Evolutionary conservation across 1,140 invertebrate genomes (phyloP), one percentile per base, ranked within the genome.

Genomic region (Halotydeus destructor): DNA sequence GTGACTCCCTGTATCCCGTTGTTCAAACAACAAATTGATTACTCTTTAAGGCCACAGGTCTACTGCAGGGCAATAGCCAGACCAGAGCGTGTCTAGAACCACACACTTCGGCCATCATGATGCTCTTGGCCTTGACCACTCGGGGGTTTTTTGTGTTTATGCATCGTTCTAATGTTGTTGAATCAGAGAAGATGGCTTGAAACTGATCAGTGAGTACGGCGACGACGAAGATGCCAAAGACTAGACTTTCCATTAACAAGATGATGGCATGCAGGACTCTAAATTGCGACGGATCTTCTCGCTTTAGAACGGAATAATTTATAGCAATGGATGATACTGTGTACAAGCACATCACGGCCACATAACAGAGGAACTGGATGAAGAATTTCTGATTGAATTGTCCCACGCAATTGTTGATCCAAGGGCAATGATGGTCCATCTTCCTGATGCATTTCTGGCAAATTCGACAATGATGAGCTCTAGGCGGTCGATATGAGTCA

Each of bases 381-480:
- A 89, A 89, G 63, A 78, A 89, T 57, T 85, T 88, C 63, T 89
- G 83, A 66, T 89, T 89, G 52, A 75, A 70, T 61, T 89, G 82
- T 34, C 84, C 84, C 25, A 89, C 82, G 62, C 84, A 89, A 60
- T 89, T 89, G 56, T 89, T 88, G 27, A 86, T 82, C 75, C 75
- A 79, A 42, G 76, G 76, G 63, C 79, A 88, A 61, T 86, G 83
- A 63, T 88, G 83, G 61, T 89, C 83, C 81, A 88, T 85, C 54
- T 74, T 65, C 33, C 75, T 63, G 45, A 88, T 77, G 57, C 83
- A 89, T 43, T 80, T 67, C 54, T 78, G 71, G 57, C 83, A 89
- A 53, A 85, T 77, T 46, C 81, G 66, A 60, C 84, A 89, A 57
- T 89, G 83, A 61, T 86, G 81, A 26, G 82, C 78, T 50, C 78